Base-by-base conservation (phyloP, 1,140 invertebrate genomes). In the Eumeta japonica region DNA sequence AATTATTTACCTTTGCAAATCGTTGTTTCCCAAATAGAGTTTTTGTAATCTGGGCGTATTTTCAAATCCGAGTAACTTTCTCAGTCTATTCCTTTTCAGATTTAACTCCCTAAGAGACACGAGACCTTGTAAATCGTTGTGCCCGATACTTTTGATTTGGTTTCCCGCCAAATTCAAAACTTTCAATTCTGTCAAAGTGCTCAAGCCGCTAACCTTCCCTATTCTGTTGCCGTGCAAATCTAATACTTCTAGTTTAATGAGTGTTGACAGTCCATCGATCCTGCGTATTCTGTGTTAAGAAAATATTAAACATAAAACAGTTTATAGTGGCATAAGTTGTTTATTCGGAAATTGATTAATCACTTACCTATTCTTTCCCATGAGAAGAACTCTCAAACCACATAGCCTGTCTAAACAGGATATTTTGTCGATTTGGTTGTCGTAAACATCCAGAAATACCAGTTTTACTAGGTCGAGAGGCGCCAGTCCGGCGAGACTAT, bases 191-290 rank as follows among this genome's bases (percentile, higher is more conserved):
- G 81, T 81, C 29, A 83, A 64, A 43, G 77, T 80, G 4, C 72
- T 75, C 44, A 82, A 67, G 10, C 76, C 73, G 29, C 62, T 66
- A 3, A 78, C 71, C 55, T 78, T 72, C 19, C 76, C 75, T 45
- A 94, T 88, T 63, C 90, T 87, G 75, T 94, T 94, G 4, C 90
- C 91, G 71, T 96, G 92, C 39, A 94, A 76, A 75, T 96, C 92
- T 33, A 94, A 68, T n/a, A 94, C 89, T 77, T 92, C 89, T 43
- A 92, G 64, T 65, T 88, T 87, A 16, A 78, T 63, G 33, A 90
- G 67, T 38, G 74, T 78, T 35, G 83, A 80, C 38, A 92, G 65
- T 28, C 89, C 89, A 64, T 92, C 88, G 37, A 89, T 86, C 55
- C 80, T 79, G 56, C 81, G 82, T 41, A 89, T 84, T 63, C 86